phyloP scores from a whole-genome alignment of 2,113 vertebrate species.

The Macrotus californicus region DNA sequence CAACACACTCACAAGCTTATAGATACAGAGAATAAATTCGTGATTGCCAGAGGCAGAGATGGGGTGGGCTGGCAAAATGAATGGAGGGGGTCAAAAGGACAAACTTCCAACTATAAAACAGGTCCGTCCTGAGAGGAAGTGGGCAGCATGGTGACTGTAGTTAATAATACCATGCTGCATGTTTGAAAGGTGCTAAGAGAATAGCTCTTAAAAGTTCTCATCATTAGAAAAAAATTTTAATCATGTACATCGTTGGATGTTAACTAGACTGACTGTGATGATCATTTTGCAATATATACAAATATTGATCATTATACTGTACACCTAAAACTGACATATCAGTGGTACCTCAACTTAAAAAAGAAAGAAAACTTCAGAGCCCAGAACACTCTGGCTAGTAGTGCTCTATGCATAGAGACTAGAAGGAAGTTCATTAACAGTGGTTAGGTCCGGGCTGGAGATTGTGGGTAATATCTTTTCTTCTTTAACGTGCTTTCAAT shows the following conservation, averaged over 20 bases:
- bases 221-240: neutral
- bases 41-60: neutral
- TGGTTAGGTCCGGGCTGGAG: neutral
- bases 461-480: neutral
- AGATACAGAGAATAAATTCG: neutral
- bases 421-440: neutral
- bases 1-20: neutral
- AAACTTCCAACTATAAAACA: neutral
- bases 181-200: neutral
- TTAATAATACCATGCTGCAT: neutral
- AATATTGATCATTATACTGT: neutral
- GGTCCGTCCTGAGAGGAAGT: neutral
- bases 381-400: neutral
- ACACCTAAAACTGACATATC: neutral
- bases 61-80: neutral
- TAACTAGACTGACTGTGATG: neutral
- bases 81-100: neutral
- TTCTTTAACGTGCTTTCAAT: neutral
- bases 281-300: neutral
- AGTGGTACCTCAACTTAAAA: neutral
- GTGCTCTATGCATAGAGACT: neutral
- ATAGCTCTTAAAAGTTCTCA: neutral
- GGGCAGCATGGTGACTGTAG: neutral
- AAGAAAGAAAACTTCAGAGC: neutral
- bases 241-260: neutral